Evolutionary conservation across 2,797 vertebrate species (phyloP), one percentile per base, ranked within the genome.

Genomic region (Garrulus glandarius): DNA sequence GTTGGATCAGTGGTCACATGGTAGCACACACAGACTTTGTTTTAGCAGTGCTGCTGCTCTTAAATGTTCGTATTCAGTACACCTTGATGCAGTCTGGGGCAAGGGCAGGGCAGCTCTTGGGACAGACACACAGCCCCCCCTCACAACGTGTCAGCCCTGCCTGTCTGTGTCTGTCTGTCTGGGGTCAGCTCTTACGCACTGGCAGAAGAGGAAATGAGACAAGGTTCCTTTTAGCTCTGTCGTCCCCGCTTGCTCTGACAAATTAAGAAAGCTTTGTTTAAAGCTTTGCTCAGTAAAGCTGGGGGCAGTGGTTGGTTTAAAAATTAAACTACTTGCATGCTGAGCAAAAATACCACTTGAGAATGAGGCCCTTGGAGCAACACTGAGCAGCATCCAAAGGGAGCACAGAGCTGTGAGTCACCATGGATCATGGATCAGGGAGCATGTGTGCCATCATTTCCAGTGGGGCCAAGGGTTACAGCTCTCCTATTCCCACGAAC

Each of bases 121-220:
- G 23, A 9, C 36, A 27, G 8, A 16, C 16, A 22, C 16, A 70
- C 7, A 75, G 9, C 57, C 59, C 77, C 50, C 70, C 34, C 11
- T 14, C 7, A 3, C 13, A 52, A 9, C 13, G 9, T 9, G 27
- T 32, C 50, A 32, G 17, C 68, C 1, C 1, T 60, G 59, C 3
- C 34, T 47, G 20, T 36, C 53, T 81, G 5, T 81, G 5, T 20
- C 6, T 2, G 2, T 37, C 59, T 70, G 67, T 8, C 46, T 52
- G 17, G 15, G 44, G 34, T 53, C 37, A 36, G 9, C 44, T 78
- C 63, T 64, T 84, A 44, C 56, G 74, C 56, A 67, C 43, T 23
- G 36, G 26, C 74, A 77, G 59, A 91, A 61, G 59, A 82, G 79
- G 84, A 95, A 94, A 70, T 77, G 71, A 74, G 75, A 82, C 18